Evolutionary conservation across 1,140 invertebrate species (phyloP).

Genomic region (Zaprionus africanus): DNA sequence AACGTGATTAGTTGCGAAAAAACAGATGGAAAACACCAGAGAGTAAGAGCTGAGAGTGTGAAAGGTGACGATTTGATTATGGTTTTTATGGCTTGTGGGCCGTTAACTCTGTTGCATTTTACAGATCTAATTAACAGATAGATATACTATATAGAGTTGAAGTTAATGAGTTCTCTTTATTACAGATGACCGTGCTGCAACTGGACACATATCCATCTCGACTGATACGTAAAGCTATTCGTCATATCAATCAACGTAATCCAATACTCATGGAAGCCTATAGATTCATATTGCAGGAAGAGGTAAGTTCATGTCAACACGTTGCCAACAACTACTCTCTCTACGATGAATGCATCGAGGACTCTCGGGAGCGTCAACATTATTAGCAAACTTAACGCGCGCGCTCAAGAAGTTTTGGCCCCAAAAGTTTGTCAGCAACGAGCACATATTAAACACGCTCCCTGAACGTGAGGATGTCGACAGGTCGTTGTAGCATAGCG

Average conservation of each 20-base stretch:
- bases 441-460: conserved; percentile 76
- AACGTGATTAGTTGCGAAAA: conserved; percentile 80
- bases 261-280: conserved; percentile 57
- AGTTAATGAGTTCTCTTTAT: background rate
- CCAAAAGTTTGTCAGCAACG: conserved; percentile 73
- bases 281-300: conserved; percentile 72
- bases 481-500: conserved; percentile 19
- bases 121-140: conserved; percentile 8
- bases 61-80: conserved; percentile 47
- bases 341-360: conserved; percentile 17
- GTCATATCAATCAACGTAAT: conserved; percentile 53
- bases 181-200: conserved; percentile 67
- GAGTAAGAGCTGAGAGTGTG: conserved; percentile 6
- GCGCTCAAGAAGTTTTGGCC: conserved; percentile 64
- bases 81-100: conserved; percentile 19
- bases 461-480: conserved; percentile 41
- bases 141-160: background rate
- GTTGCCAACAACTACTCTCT: conserved; percentile 39
- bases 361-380: conserved; percentile 62
- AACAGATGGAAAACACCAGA: conserved; percentile 16
- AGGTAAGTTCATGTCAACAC: conserved; percentile 74
- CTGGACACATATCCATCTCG: conserved; percentile 80
- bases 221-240: conserved; percentile 69
- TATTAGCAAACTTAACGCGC: conserved; percentile 79
- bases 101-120: conserved; percentile 22